phyloP scores from a whole-genome alignment of 2,113 vertebrate species.

The Petaurus breviceps region DNA sequence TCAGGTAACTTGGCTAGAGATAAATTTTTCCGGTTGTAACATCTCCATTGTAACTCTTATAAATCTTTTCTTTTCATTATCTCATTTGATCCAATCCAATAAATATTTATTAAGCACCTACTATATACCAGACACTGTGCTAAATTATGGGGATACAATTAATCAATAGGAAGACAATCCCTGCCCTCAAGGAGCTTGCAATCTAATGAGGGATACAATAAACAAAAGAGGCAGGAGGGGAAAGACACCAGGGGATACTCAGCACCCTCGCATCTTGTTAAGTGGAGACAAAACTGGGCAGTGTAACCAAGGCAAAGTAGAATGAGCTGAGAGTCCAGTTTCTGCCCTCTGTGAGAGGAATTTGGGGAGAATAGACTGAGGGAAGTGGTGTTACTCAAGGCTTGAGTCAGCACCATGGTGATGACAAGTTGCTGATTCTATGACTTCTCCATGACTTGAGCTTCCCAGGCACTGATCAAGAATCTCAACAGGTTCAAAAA shows the following conservation, averaged over 20 bases:
- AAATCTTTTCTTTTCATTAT: background rate
- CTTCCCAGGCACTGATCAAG: background rate
- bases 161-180: background rate
- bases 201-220: too few species aligned
- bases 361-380: background rate
- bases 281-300: background rate
- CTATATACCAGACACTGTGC: background rate
- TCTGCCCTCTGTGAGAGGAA: background rate
- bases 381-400: background rate
- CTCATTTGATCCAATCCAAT: background rate
- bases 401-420: background rate
- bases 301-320: background rate
- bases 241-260: background rate
- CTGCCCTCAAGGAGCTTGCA: background rate
- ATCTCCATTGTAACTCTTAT: background rate
- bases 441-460: background rate
- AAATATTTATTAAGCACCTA: background rate
- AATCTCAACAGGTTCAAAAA: background rate
- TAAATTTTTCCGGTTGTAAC: background rate
- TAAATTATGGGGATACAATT: background rate
- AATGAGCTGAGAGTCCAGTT: background rate
- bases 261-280: background rate
- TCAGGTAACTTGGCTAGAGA: background rate
- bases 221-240: background rate
- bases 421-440: background rate